Conservation (phyloP, 2,113 vertebrate species). For the Macroglossus sobrinus region DNA sequence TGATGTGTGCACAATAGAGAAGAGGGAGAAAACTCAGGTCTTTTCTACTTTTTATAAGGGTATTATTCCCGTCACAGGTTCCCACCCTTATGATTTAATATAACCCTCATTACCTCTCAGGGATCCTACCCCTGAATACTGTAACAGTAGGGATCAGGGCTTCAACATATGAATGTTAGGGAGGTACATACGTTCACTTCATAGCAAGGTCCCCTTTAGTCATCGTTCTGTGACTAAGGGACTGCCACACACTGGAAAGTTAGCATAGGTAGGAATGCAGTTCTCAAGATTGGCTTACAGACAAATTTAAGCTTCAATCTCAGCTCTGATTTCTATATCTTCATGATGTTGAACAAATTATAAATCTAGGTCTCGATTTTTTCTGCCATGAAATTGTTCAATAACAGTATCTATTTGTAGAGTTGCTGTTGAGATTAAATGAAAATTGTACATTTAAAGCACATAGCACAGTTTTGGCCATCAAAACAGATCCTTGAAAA, state of each 20-base stretch:
- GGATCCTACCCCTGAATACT: neutral
- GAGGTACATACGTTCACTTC: neutral
- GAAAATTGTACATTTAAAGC: neutral
- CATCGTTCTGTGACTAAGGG: neutral
- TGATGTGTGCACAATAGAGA: neutral
- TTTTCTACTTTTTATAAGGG: neutral
- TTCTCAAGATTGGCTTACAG: neutral
- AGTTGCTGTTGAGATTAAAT: neutral
- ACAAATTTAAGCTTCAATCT: neutral
- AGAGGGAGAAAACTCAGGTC: neutral
- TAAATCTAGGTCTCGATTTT: neutral
- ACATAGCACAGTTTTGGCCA: neutral
- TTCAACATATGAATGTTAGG: neutral
- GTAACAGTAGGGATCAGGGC: neutral
- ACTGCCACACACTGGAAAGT: neutral
- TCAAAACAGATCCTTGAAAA: neutral
- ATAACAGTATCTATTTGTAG: neutral
- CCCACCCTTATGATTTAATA: neutral
- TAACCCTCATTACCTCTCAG: neutral
- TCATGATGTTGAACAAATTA: neutral
- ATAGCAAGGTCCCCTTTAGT: neutral
- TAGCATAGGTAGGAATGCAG: neutral
- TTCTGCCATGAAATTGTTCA: neutral
- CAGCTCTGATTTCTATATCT: neutral
- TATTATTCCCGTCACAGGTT: neutral